Evolutionary conservation across 2,888 invertebrate species (phyloP).

Genomic region (Pasiphila rectangulata): DNA sequence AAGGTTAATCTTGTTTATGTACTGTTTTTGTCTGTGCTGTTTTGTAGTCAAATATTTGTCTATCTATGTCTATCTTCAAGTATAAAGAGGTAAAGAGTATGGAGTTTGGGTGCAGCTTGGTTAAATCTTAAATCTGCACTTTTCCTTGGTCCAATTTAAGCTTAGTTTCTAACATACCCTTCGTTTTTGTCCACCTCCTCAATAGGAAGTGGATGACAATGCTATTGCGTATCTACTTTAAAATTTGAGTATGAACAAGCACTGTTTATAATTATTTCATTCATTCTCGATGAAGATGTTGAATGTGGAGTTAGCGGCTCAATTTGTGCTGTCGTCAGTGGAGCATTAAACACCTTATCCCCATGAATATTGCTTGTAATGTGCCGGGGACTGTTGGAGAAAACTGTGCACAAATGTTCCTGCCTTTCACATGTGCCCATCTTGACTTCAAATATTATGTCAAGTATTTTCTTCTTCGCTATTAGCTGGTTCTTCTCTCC

Average conservation of each 20-base stretch:
- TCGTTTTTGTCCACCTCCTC: conserved; percentile 64
- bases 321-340: conserved; percentile 57
- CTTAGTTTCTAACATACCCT: conserved; percentile 34
- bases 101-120: too few species aligned
- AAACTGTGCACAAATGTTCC: conserved; percentile 57
- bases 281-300: conserved; percentile 60
- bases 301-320: conserved; percentile 57
- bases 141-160: too few species aligned
- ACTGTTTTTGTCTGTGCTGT: too few species aligned
- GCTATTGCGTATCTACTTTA: conserved; percentile 71
- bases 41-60: too few species aligned
- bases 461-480: conserved; percentile 82
- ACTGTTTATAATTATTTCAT: conserved; percentile 68
- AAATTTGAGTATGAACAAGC: conserved; percentile 70
- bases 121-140: too few species aligned
- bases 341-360: conserved; percentile 59
- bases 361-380: conserved; percentile 46
- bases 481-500: conserved; percentile 79
- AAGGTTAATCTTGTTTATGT: too few species aligned
- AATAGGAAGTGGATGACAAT: conserved; percentile 63
- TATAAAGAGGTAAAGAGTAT: too few species aligned
- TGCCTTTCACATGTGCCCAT: conserved; percentile 74
- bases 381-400: conserved; percentile 45
- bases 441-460: conserved; percentile 82
- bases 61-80: too few species aligned